Percentiles rank a stretch among this genome's conserved stretches.
phyloP scores from a whole-genome alignment of 2,797 vertebrate species.

The Halcyon smyrnensis region DNA sequence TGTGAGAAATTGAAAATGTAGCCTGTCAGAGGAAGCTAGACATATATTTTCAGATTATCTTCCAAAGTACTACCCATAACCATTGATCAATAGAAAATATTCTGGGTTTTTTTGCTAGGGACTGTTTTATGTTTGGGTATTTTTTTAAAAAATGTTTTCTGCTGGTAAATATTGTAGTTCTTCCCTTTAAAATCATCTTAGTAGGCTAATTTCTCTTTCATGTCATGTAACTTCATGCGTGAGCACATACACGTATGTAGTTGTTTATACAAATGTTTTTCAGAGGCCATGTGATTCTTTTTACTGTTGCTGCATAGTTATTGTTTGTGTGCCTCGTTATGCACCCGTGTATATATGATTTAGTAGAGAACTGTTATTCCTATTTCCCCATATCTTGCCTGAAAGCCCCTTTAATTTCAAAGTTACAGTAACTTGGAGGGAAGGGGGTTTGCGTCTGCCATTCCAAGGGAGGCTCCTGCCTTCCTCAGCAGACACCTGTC shows the following conservation, averaged over 20 bases:
- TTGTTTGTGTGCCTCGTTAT: no score
- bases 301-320: no score
- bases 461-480: no score
- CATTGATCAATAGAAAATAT: background rate
- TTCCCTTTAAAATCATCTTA: background rate
- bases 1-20: slow-evolving; percentile 20
- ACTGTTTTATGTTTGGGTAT: background rate
- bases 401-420: no score
- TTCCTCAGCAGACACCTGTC: no score
- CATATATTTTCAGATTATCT: background rate
- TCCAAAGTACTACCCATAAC: background rate
- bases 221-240: background rate
- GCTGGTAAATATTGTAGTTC: background rate
- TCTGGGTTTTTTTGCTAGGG: background rate
- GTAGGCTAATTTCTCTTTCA: background rate
- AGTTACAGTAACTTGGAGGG: no score
- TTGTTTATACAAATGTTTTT: background rate
- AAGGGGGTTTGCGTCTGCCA: no score
- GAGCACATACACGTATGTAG: background rate
- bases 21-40: slow-evolving; percentile 23
- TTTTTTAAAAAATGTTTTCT: background rate
- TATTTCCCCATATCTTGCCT: no score
- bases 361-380: no score
- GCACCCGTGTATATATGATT: no score
- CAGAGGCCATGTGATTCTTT: background rate